Evolutionary conservation across 1,140 invertebrate genomes (phyloP).

Genomic region (Drosophila neocordata): DNA sequence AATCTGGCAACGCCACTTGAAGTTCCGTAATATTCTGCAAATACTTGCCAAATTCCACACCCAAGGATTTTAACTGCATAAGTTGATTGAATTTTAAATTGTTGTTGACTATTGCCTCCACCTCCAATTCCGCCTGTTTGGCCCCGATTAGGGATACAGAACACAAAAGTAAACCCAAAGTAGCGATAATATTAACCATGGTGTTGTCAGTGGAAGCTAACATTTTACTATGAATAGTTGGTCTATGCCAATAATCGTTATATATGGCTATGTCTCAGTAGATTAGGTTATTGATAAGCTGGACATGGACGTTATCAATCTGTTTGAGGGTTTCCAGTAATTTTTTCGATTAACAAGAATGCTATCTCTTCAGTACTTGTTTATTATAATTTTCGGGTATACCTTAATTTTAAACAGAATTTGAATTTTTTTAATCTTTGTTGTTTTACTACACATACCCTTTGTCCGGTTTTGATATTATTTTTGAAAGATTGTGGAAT

Average conservation of each 20-base stretch:
- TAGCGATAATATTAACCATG: neutral
- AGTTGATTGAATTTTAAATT: neutral
- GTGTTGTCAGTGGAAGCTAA: neutral
- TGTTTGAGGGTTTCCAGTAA: neutral
- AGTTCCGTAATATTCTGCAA: neutral
- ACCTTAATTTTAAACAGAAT: neutral
- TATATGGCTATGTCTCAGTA: neutral
- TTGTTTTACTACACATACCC: no score
- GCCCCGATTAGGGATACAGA: neutral
- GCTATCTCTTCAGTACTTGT: neutral
- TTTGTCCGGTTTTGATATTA: no score
- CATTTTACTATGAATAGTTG: neutral
- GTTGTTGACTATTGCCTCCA: neutral
- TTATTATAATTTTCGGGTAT: neutral
- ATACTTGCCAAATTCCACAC: slow-evolving; percentile 9
- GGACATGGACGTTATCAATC: neutral
- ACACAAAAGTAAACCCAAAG: neutral
- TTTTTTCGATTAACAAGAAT: neutral
- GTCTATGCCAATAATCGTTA: neutral
- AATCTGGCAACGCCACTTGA: neutral
- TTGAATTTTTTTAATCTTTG: neutral
- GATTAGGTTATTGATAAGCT: neutral
- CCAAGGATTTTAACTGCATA: slow-evolving; percentile 11
- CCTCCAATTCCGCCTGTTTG: neutral
- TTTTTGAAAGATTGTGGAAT: no score